Base-by-base conservation (phyloP, 2,113 vertebrate genomes). In the Oreotrochilus melanogaster region DNA sequence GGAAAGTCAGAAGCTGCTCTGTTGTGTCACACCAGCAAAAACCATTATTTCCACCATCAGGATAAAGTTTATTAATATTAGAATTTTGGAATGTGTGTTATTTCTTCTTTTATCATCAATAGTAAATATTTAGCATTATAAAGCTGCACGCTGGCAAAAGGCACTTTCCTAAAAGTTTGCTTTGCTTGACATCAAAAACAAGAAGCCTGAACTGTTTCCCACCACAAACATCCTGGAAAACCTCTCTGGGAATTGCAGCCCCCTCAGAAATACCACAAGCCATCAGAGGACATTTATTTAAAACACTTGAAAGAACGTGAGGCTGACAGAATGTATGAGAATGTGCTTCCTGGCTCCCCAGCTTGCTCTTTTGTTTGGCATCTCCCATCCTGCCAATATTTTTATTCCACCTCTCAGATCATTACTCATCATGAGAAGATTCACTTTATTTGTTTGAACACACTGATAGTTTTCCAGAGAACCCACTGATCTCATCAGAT, bases 141-240 rank as follows among this genome's bases (percentile, higher is more conserved):
- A 80, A 81, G 21, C 43, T 78, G 58, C 57, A 94, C 24, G 69
- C 50, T 92, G 76, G 62, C 45, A 94, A 73, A 96, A 96, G 58
- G 24, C 8, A 2, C 73, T 43, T 80, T 84, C 78, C 89, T 72
- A 82, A 94, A 80, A 66, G 92, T 75, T 89, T 74, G 58, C 82
- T 92, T 95, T 93, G 33, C 79, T 92, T 82, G n/a, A 86, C 56
- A 92, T 89, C 45, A 88, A 95, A 96, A 96, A 70, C 83, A 86
- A 86, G 64, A 97, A 95, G 66, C 47, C 60, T 85, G 62, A 83
- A 87, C 80, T 54, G 13, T 79, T 58, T 95, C 88, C 81, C 86
- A 78, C 93, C 85, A 97, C 60, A 79, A 95, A 74, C 73, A 78
- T 85, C 62, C 91, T 92, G 48, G 35, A 91, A 88, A 61, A 83